Conservation (phyloP, 2,113 vertebrate genomes). For the Hippolais icterina region DNA sequence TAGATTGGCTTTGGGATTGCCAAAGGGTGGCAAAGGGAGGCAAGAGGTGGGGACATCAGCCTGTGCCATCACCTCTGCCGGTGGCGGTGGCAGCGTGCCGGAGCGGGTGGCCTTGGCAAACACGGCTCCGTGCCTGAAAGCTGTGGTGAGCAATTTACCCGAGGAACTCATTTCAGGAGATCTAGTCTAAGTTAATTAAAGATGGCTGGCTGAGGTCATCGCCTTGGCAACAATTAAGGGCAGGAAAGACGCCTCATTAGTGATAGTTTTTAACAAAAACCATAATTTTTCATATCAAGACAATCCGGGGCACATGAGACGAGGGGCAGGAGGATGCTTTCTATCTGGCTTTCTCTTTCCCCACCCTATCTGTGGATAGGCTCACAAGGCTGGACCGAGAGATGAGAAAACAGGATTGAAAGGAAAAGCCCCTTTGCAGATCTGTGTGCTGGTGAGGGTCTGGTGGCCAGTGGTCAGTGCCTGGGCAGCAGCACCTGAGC, state of each 20-base stretch:
- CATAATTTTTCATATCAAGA: constrained; percentile 66
- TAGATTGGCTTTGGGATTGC: not conserved
- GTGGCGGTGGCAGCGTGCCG: not conserved
- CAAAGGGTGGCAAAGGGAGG: not conserved
- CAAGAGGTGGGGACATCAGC: not conserved
- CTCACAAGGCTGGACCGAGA: not conserved
- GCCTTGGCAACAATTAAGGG: constrained; percentile 84
- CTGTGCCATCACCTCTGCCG: not conserved
- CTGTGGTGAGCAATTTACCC: constrained; percentile 72
- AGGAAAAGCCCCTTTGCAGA: not conserved
- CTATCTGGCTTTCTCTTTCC: not conserved
- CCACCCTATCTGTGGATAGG: not conserved
- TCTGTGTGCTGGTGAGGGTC: not conserved
- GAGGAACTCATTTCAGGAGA: constrained; percentile 76
- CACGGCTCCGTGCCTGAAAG: constrained; percentile 70
- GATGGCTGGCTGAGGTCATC: constrained; percentile 80
- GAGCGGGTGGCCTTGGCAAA: constrained; percentile 41
- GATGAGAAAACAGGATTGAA: not conserved
- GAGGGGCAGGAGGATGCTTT: not conserved
- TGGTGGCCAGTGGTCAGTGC: not conserved
- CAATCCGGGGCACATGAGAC: not conserved
- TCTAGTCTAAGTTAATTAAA: constrained; percentile 82
- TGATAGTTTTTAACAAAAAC: constrained; percentile 72
- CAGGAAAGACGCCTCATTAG: constrained; percentile 75
- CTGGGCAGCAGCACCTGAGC: rapidly evolving